Evolutionary conservation across 2,888 invertebrate species (phyloP).

Genomic region (Boloria selene): DNA sequence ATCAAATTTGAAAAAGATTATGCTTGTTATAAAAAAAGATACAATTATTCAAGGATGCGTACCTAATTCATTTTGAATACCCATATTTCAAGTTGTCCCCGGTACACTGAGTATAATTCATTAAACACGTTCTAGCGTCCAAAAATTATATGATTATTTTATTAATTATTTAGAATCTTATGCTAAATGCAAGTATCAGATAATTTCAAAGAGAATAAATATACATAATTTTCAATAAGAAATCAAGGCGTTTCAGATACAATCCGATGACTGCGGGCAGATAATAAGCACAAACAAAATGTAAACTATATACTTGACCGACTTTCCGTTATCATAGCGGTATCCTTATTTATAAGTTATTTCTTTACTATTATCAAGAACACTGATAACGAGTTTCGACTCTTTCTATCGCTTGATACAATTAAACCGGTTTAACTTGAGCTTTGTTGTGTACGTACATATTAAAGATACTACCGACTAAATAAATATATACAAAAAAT

Average conservation of each 20-base stretch:
- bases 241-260: constrained; percentile 12
- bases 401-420: not conserved
- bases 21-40: too few relatives aligned
- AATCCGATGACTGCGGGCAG: constrained; percentile 10
- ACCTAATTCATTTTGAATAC: too few relatives aligned
- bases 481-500: not conserved
- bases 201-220: too few relatives aligned
- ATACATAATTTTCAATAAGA: not conserved
- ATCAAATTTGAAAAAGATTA: too few relatives aligned
- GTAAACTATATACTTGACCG: constrained; percentile 28
- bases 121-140: too few relatives aligned
- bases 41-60: too few relatives aligned
- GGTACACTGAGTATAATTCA: too few relatives aligned
- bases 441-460: constrained; percentile 1
- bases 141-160: too few relatives aligned
- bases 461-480: not conserved
- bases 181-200: too few relatives aligned
- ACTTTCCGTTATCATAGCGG: constrained; percentile 18
- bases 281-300: constrained; percentile 10
- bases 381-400: constrained; percentile 17
- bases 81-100: too few relatives aligned
- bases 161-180: too few relatives aligned
- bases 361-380: not conserved
- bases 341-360: constrained; percentile 6
- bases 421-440: not conserved